Evolutionary conservation across 2,888 invertebrate species (phyloP).

Genomic region (Watsonalla cultraria): DNA sequence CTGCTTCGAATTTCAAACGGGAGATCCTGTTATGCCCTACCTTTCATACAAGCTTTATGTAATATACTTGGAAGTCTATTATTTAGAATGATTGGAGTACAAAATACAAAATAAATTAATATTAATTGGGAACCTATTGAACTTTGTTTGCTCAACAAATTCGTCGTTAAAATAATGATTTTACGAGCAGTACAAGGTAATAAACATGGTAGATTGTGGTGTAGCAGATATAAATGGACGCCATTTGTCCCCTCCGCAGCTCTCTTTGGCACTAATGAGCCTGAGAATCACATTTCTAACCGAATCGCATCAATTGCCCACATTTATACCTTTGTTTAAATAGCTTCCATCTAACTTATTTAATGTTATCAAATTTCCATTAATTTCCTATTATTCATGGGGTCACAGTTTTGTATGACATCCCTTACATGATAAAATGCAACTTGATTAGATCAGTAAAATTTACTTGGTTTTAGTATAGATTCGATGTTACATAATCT

Average conservation of each 20-base stretch:
- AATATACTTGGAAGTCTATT: no score
- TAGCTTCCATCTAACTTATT: neutral
- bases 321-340: neutral
- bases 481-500: no score
- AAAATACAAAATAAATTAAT: neutral
- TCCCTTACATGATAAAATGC: no score
- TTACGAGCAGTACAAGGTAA: slow-evolving; percentile 27
- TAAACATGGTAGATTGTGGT: slow-evolving; percentile 38
- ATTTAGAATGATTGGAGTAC: no score
- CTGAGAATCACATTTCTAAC: slow-evolving; percentile 34
- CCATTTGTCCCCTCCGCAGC: slow-evolving; percentile 42
- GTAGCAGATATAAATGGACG: slow-evolving; percentile 38
- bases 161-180: slow-evolving; percentile 27
- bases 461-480: no score
- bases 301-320: slow-evolving; percentile 22
- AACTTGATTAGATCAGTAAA: no score
- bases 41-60: no score
- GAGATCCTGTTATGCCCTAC: no score
- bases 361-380: no score
- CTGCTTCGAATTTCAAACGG: no score
- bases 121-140: slow-evolving; percentile 15
- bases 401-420: no score
- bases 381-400: no score
- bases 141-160: slow-evolving; percentile 22
- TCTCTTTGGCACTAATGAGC: slow-evolving; percentile 42